Evolutionary conservation across 2,888 invertebrate genomes (phyloP).

Genomic region (Toxonevra muliebris): DNA sequence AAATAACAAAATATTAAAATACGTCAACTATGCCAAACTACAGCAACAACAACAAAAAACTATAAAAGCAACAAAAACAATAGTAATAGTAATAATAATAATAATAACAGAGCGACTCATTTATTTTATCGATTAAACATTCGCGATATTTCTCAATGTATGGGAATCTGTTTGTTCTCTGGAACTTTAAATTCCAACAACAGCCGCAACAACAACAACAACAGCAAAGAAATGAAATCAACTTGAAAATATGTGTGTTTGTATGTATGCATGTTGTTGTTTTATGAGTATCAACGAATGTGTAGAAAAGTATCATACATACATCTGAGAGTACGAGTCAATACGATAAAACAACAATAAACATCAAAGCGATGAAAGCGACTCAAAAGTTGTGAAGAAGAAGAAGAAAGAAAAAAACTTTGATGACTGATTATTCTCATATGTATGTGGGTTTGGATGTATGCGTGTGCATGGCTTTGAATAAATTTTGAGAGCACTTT

Average conservation of each 20-base stretch:
- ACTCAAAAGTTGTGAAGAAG: background rate
- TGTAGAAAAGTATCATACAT: too few relatives aligned
- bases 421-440: background rate
- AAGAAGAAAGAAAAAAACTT: background rate
- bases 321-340: too few relatives aligned
- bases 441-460: background rate
- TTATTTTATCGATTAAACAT: slow-evolving; percentile 63
- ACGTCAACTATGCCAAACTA: slow-evolving; percentile 32
- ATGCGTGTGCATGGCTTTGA: background rate
- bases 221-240: too few relatives aligned
- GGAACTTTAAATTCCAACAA: too few relatives aligned
- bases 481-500: too few relatives aligned
- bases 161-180: too few relatives aligned
- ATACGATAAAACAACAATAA: too few relatives aligned
- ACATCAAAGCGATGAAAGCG: too few relatives aligned
- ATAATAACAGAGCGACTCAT: slow-evolving; percentile 46
- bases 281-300: too few relatives aligned
- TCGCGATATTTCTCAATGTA: slow-evolving; percentile 35
- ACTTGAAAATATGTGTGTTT: too few relatives aligned
- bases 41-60: slow-evolving; percentile 19
- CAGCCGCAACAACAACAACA: too few relatives aligned
- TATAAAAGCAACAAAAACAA: slow-evolving; percentile 22
- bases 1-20: slow-evolving; percentile 18
- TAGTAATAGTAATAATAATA: slow-evolving; percentile 15
- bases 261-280: too few relatives aligned